A percentile compares a stretch with the other conserved stretches of the same genome.
phyloP scores from a whole-genome alignment of 2,797 vertebrate species.

The Sarcophilus harrisii region DNA sequence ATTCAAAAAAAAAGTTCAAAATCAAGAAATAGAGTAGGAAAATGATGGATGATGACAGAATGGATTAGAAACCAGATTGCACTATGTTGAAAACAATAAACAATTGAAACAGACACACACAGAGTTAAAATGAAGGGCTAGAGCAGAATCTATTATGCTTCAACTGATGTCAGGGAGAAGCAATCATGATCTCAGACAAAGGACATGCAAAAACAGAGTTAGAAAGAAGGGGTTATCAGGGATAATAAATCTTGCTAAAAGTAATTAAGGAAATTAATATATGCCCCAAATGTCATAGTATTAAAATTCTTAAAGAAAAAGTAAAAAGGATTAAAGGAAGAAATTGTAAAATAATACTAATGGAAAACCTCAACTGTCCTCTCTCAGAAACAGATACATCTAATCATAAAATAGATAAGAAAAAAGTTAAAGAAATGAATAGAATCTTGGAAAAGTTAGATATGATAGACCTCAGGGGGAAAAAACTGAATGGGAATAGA shows the following conservation, averaged over 20 bases:
- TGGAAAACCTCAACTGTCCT: neutral
- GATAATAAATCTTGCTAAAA: neutral
- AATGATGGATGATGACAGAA: neutral
- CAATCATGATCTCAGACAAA: neutral
- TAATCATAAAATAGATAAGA: neutral
- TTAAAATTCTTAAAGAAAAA: neutral
- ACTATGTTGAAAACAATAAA: neutral
- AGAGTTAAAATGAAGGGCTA: neutral
- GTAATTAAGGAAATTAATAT: neutral
- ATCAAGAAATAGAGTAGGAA: neutral
- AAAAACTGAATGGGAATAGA: neutral
- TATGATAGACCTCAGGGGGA: neutral
- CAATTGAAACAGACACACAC: neutral
- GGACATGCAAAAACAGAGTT: neutral
- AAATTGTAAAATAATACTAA: neutral
- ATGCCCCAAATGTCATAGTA: neutral
- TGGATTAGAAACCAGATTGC: neutral
- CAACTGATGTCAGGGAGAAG: neutral
- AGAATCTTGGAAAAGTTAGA: neutral
- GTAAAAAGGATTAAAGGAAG: neutral
- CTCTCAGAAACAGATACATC: neutral
- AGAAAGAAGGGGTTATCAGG: neutral
- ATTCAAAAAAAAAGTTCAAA: too few relatives aligned
- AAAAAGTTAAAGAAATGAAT: neutral
- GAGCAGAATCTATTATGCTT: neutral